Conservation (phyloP, 1,140 invertebrate genomes). For the Sinonovacula constricta region DNA sequence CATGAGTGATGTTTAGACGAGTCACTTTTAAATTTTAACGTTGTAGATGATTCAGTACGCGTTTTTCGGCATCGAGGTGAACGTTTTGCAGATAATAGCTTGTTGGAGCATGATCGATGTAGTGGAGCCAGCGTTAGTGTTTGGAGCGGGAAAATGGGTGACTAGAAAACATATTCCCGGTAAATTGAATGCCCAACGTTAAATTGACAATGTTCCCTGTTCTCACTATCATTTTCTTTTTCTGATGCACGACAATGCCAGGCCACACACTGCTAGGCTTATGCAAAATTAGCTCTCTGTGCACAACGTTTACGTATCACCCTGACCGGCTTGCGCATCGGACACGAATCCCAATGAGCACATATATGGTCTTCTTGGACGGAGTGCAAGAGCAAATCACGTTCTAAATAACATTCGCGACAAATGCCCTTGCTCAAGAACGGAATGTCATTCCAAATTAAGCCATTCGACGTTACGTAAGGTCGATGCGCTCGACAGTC, state of each 20-base stretch:
- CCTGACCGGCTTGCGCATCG: background rate
- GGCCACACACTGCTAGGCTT: too few relatives aligned
- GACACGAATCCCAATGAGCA: background rate
- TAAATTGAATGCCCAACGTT: too few relatives aligned
- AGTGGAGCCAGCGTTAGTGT: background rate
- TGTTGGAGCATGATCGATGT: background rate
- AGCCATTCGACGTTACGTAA: too few relatives aligned
- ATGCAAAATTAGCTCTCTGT: background rate
- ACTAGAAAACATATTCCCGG: background rate
- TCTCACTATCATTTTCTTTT: background rate
- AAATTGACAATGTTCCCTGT: background rate
- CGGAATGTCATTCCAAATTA: too few relatives aligned
- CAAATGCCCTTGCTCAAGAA: background rate
- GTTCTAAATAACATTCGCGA: background rate
- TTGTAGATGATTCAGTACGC: background rate
- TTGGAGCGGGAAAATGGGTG: background rate
- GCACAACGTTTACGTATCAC: background rate
- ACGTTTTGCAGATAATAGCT: background rate
- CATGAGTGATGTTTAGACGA: constrained; percentile 6
- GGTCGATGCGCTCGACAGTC: too few relatives aligned
- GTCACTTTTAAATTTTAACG: background rate
- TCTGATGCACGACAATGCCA: background rate
- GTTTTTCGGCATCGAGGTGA: constrained; percentile 16
- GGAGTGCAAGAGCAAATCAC: too few relatives aligned
- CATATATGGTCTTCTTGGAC: background rate